These are phyloP conservation scores for Gastrophryne carolinensis DNA, from an alignment of 2,797 vertebrate genomes.

Conservation along the genomic window DNA sequence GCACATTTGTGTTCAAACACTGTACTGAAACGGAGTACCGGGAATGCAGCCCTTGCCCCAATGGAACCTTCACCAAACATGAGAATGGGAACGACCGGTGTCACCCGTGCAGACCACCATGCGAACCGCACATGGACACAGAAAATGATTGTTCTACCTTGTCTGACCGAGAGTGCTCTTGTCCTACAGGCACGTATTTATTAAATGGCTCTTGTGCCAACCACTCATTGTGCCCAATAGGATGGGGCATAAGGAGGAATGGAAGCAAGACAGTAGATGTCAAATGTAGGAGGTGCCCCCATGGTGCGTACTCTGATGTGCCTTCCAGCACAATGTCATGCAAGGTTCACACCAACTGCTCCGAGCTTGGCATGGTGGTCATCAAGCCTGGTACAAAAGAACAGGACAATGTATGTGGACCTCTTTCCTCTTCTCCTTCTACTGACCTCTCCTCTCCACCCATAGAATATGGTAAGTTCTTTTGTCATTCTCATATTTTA, in stretches of 20 bases:
- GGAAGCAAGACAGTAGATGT: slow-evolving; percentile 84
- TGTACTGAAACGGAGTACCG: slow-evolving; percentile 79
- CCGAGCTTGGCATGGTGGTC: slow-evolving; percentile 75
- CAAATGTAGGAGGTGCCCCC: slow-evolving; percentile 82
- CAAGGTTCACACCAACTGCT: slow-evolving; percentile 82
- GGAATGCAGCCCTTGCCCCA: slow-evolving; percentile 83
- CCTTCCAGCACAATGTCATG: slow-evolving; percentile 80
- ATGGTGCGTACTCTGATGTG: slow-evolving; percentile 85
- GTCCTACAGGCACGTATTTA: slow-evolving; percentile 77
- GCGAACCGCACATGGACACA: slow-evolving; percentile 76
- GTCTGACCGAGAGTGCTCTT: slow-evolving; percentile 84
- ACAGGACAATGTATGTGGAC: slow-evolving; percentile 82
- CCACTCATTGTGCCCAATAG: slow-evolving; percentile 79
- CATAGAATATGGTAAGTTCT: slow-evolving; percentile 30
- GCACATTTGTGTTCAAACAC: slow-evolving; percentile 86
- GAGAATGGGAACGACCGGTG: slow-evolving; percentile 90
- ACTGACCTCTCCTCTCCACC: slow-evolving; percentile 54
- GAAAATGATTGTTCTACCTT: slow-evolving; percentile 80
- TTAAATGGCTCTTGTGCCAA: slow-evolving; percentile 71
- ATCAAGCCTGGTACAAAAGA: slow-evolving; percentile 77
- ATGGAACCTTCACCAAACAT: slow-evolving; percentile 82
- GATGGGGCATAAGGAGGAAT: slow-evolving; percentile 83
- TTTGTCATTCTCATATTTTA: background rate
- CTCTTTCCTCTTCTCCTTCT: slow-evolving; percentile 54
- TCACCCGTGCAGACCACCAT: slow-evolving; percentile 80